These are phyloP conservation scores for Axis porcinus DNA, from an alignment of 2,113 vertebrate species.

Conservation along the genomic window DNA sequence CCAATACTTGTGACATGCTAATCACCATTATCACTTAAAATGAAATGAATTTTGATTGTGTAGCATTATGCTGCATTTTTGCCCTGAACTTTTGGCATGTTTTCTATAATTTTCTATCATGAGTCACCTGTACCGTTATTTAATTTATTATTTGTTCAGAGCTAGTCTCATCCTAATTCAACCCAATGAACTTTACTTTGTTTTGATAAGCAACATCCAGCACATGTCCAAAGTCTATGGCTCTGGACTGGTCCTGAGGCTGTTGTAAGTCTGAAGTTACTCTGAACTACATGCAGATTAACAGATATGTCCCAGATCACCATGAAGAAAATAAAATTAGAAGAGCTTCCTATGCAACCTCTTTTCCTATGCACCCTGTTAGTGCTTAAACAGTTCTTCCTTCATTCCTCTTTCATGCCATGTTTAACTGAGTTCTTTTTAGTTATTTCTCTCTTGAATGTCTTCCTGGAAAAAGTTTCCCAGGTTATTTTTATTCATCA, in stretches of 20 bases:
- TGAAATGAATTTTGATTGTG: background rate
- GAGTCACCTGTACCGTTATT: background rate
- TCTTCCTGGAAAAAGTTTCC: background rate
- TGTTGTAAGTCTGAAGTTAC: background rate
- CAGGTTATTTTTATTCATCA: background rate
- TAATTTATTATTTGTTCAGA: background rate
- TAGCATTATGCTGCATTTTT: background rate
- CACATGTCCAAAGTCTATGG: background rate
- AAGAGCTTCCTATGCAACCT: no score
- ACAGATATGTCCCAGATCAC: background rate
- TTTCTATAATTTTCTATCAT: background rate
- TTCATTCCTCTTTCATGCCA: background rate
- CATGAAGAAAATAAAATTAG: background rate
- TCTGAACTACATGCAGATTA: background rate
- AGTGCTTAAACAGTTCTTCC: background rate
- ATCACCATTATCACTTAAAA: background rate
- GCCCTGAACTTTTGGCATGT: background rate
- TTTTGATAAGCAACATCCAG: background rate
- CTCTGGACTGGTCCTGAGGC: background rate
- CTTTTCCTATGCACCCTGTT: background rate
- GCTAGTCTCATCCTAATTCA: background rate
- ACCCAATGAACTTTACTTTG: background rate
- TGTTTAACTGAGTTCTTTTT: background rate
- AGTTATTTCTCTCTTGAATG: background rate
- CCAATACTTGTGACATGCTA: background rate